These are phyloP conservation scores for Anoplophora glabripennis DNA, from an alignment of 1,140 invertebrate genomes.

Conservation along the genomic window DNA sequence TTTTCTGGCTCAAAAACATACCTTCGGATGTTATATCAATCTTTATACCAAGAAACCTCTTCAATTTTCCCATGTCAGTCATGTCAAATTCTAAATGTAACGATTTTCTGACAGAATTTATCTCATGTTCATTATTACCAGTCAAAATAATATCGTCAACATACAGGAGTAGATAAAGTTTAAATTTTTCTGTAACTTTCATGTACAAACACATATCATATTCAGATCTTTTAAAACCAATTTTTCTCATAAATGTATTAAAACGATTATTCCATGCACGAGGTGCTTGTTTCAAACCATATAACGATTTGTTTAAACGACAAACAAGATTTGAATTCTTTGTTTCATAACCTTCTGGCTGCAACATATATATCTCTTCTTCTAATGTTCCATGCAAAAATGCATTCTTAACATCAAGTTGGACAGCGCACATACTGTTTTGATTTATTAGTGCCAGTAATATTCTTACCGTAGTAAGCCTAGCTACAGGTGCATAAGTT, in stretches of 20 bases:
- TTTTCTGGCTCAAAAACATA: constrained; percentile 7
- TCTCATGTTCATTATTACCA: constrained; percentile 6
- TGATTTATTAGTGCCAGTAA: constrained; percentile 8
- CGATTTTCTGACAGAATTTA: constrained; percentile 7
- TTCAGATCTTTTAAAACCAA: neutral
- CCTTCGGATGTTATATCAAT: constrained; percentile 7
- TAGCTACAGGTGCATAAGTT: constrained; percentile 15
- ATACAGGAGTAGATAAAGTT: constrained; percentile 15
- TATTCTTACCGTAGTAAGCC: neutral
- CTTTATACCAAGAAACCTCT: constrained; percentile 15
- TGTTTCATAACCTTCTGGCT: constrained; percentile 13
- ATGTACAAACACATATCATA: constrained; percentile 14
- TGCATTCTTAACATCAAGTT: constrained; percentile 19
- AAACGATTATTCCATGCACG: neutral
- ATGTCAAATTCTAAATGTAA: constrained; percentile 7
- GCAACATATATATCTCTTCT: constrained; percentile 12
- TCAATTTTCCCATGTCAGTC: constrained; percentile 3
- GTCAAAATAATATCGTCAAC: constrained; percentile 19
- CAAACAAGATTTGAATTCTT: constrained; percentile 7
- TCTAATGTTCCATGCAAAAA: constrained; percentile 16
- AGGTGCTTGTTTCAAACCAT: constrained; percentile 14
- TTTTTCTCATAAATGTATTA: constrained; percentile 2
- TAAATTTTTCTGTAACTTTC: neutral
- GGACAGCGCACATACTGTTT: constrained; percentile 1
- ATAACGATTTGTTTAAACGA: constrained; percentile 13